Evolutionary conservation across 2,797 vertebrate genomes (phyloP).

Genomic region (Channa striata): DNA sequence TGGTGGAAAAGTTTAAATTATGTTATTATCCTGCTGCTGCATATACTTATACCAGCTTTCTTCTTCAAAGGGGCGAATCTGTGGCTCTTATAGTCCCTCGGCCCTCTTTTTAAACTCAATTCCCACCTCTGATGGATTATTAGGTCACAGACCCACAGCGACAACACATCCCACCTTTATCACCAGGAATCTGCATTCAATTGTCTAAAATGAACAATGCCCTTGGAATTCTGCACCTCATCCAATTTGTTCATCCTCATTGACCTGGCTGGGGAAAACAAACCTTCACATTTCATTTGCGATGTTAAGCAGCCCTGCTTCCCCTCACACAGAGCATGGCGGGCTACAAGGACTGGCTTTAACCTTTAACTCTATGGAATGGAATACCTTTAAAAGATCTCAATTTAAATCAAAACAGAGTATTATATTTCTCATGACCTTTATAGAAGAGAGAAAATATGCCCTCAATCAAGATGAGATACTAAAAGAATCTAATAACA

Average conservation of each 20-base stretch:
- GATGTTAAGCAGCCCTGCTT: slow-evolving; percentile 23
- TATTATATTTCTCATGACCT: no score
- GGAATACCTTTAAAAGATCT: no score
- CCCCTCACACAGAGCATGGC: neutral
- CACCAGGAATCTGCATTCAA: slow-evolving; percentile 25
- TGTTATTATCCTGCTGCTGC: neutral
- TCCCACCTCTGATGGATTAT: slow-evolving; percentile 33
- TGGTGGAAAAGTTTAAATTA: neutral
- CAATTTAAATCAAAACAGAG: no score
- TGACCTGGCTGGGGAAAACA: slow-evolving; percentile 26
- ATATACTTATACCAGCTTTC: neutral
- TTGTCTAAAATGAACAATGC: slow-evolving; percentile 12
- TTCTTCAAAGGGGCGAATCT: neutral
- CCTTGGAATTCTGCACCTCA: slow-evolving; percentile 19
- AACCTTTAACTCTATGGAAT: no score
- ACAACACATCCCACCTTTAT: slow-evolving; percentile 8
- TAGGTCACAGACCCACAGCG: slow-evolving; percentile 14
- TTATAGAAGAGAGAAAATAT: no score
- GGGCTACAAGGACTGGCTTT: no score
- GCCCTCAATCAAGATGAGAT: no score
- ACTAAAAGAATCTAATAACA: no score
- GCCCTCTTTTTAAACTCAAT: slow-evolving; percentile 11
- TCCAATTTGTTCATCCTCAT: slow-evolving; percentile 10
- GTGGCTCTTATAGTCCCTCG: slow-evolving; percentile 3
- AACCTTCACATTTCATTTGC: slow-evolving; percentile 37